Evolutionary conservation across 2,113 vertebrate species (phyloP), one percentile per base, ranked within the genome.

Genomic region (Dendrocopos noguchii): DNA sequence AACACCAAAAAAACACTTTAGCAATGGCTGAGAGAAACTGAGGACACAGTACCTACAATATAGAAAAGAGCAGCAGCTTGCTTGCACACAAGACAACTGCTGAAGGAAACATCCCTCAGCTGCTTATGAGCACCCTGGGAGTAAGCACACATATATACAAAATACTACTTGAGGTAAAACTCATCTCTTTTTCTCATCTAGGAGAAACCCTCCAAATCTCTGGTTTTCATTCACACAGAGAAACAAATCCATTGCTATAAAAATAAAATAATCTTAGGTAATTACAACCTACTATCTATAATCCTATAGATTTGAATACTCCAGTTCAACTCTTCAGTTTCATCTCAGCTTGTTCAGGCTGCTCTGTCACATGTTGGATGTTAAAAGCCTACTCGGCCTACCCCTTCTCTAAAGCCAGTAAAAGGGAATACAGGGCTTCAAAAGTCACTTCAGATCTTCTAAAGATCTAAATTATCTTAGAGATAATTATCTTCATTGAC

Each of bases 401-500:
- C 25, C 12, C 27, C 28, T 8, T 25, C 80, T 80, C 61, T 52
- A 36, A 84, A 88, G 33, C 13, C 53, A 80, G n/a, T 60, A 71
- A 93, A 88, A 90, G 29, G 65, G 39, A 90, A 77, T 19, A 42
- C 28, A 53, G 0, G 4, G 53, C 83, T 95, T 93, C 92, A 86
- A 77, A 93, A 94, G 68, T 70, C 65, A 83, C n/a, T 80, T 88
- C 72, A 75, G 31, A 79, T 78, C 83, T 71, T 80, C 80, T 50
- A 78, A 84, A 92, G 75, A 81, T 79, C 87, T 88, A 53, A 87
- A 67, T 81, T 90, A 87, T 84, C 91, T 88, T 47, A 44, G 47
- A 92, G 80, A 84, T 88, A 44, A 72, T 78, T 87, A 95, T 93
- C 91, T 93, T 81, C 80, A 53, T 3, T 88, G 89, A 39, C 70